Evolutionary conservation across 2,888 invertebrate species (phyloP).

Genomic region (Polietes domitor): DNA sequence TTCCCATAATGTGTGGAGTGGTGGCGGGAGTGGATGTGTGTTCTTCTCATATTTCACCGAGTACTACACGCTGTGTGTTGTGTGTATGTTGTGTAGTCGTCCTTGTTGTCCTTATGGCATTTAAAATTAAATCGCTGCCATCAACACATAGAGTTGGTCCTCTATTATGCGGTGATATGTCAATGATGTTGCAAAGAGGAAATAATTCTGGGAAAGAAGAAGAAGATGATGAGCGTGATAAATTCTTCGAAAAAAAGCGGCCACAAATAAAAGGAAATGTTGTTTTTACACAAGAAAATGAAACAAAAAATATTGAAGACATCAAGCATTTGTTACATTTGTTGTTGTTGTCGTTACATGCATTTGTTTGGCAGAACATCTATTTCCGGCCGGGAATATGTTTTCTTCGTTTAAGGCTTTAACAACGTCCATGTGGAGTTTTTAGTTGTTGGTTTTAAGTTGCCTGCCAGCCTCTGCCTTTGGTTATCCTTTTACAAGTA

Average conservation of each 20-base stretch:
- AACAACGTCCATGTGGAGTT: slow-evolving; percentile 38
- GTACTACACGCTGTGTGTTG: background rate
- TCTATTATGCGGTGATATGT: background rate
- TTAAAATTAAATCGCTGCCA: slow-evolving; percentile 40
- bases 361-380: slow-evolving; percentile 32
- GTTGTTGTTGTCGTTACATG: too few species aligned
- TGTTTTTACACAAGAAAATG: background rate
- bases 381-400: slow-evolving; percentile 5
- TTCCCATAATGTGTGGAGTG: slow-evolving; percentile 39
- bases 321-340: slow-evolving; percentile 1
- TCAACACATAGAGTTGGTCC: slow-evolving; percentile 8
- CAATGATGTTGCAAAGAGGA: slow-evolving; percentile 5
- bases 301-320: slow-evolving; percentile 5
- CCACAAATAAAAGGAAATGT: background rate
- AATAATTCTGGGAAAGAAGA: background rate
- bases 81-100: slow-evolving; percentile 52
- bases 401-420: slow-evolving; percentile 7
- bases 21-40: slow-evolving; percentile 6
- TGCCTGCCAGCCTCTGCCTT: slow-evolving; percentile 39
- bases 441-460: slow-evolving; percentile 15
- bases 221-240: background rate
- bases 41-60: slow-evolving; percentile 1
- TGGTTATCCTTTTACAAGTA: slow-evolving; percentile 41
- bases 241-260: background rate
- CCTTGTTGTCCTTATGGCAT: slow-evolving; percentile 54